These are phyloP conservation scores for Sepioteuthis lessoniana DNA, from an alignment of 2,888 invertebrate genomes.

Conservation along the genomic window DNA sequence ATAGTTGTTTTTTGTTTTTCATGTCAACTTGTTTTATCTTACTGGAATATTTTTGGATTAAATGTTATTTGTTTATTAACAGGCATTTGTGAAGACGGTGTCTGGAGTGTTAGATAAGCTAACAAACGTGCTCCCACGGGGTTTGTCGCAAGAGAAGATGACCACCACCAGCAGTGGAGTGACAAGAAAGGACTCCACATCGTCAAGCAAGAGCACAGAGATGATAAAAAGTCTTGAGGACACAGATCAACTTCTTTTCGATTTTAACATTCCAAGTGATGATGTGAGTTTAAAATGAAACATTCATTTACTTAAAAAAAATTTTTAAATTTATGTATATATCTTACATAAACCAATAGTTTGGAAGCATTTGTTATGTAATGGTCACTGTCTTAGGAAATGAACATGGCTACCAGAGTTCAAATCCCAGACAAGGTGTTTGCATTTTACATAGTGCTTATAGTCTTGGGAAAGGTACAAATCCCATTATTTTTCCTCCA, in stretches of 20 bases:
- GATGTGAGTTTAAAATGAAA: conserved; percentile 51
- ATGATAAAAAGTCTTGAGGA: conserved; percentile 53
- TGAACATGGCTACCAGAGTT: too few species aligned
- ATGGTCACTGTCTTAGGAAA: too few species aligned
- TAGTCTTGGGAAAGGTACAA: too few species aligned
- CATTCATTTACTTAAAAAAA: too few species aligned
- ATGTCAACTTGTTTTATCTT: too few species aligned
- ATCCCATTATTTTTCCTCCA: too few species aligned
- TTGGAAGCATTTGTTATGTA: too few species aligned
- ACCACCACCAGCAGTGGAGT: not conserved
- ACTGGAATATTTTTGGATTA: not conserved
- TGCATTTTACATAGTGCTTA: too few species aligned
- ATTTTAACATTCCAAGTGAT: conserved; percentile 52
- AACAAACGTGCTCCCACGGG: conserved; percentile 74
- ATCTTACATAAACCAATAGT: too few species aligned
- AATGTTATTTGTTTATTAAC: conserved; percentile 52
- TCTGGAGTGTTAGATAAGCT: conserved; percentile 87
- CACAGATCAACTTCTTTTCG: conserved; percentile 56
- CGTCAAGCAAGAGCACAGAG: conserved; percentile 47
- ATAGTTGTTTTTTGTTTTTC: too few species aligned
- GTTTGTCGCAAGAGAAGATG: conserved; percentile 43
- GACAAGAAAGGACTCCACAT: not conserved
- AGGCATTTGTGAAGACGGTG: conserved; percentile 84
- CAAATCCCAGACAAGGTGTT: too few species aligned
- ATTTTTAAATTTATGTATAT: too few species aligned